phyloP scores from a whole-genome alignment of 2,797 vertebrate genomes.

The Lacerta bilineata region DNA sequence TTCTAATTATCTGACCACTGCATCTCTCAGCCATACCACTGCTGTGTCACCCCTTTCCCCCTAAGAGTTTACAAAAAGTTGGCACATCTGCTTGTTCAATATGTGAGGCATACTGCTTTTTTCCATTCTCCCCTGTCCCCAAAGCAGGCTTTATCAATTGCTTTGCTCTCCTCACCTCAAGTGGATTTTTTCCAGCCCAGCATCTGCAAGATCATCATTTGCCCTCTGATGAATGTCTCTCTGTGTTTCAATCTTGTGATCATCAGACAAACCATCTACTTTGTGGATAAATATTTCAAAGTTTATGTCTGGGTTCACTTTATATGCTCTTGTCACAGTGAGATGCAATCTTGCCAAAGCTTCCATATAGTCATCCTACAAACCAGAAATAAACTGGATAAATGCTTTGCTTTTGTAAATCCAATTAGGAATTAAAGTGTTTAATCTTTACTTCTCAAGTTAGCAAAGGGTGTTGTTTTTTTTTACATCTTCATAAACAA shows the following conservation, averaged over 20 bases:
- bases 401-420: slow-evolving; percentile 1
- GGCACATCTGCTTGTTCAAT: neutral
- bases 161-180: slow-evolving; percentile 87
- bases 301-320: slow-evolving; percentile 94
- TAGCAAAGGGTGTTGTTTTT: neutral
- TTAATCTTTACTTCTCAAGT: neutral
- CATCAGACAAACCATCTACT: slow-evolving; percentile 94
- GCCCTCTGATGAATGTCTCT: slow-evolving; percentile 93
- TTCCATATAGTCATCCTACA: slow-evolving; percentile 94
- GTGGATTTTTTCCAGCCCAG: slow-evolving; percentile 90
- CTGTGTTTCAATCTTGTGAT: slow-evolving; percentile 96
- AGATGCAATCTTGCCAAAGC: slow-evolving; percentile 92
- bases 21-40: neutral
- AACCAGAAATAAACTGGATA: slow-evolving; percentile 52
- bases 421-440: neutral
- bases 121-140: neutral
- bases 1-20: neutral
- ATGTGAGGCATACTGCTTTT: neutral
- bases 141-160: slow-evolving; percentile 68
- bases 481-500: neutral
- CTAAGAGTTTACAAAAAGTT: neutral
- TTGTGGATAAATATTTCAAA: slow-evolving; percentile 98
- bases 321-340: slow-evolving; percentile 93
- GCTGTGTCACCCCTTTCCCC: neutral
- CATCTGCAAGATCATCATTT: slow-evolving; percentile 92